Base-by-base conservation (phyloP, 2,797 vertebrate species). In the Kryptopterus vitreolus region DNA sequence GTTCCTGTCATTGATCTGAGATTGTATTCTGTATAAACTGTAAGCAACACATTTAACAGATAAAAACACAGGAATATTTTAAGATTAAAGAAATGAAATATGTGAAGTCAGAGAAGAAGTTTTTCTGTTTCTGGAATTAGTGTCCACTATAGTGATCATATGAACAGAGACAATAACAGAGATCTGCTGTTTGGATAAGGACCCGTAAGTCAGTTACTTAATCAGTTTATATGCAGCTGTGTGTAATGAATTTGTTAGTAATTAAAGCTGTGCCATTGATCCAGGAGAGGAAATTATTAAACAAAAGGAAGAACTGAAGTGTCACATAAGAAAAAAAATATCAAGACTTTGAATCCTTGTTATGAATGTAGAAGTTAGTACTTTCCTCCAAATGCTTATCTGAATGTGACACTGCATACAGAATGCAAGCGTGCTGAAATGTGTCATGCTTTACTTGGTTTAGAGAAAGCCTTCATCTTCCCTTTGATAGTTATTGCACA, bases 41-140 rank as follows among this genome's bases (percentile, higher is more conserved):
- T 12, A 73, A 50, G 48, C 55, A 74, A 57, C n/a, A 59, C 57
- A 43, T 73, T 76, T 55, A 43, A 48, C 8, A 48, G 52, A 75
- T 68, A 2, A 48, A 81, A 50, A 62, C 43, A 63, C 18, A 52
- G 26, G 63, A 63, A 11, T 63, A n/a, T 63, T 31, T 46, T 22
- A 38, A 74, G 58, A 38, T 26, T 1, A 57, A 35, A 11, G 0
- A 73, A n/a, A 0, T 53, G 20, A 57, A 38, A n/a, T 24, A 11
- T n/a, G 3, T 22, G 29, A 43, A 9, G 7, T 16, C 12, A 43
- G 22, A 18, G 33, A 58, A 20, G 55, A 74, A 15, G 3, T 26
- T 46, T 46, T 35, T 57, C 63, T 68, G 10, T 55, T 68, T 57
- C 24, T 58, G 13, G 24, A 78, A 22, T 46, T 15, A 58, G 35